Percentiles rank a stretch among this genome's conserved stretches.
Conservation (phyloP, 2,113 vertebrate species). For the Pterophyllum scalare region DNA sequence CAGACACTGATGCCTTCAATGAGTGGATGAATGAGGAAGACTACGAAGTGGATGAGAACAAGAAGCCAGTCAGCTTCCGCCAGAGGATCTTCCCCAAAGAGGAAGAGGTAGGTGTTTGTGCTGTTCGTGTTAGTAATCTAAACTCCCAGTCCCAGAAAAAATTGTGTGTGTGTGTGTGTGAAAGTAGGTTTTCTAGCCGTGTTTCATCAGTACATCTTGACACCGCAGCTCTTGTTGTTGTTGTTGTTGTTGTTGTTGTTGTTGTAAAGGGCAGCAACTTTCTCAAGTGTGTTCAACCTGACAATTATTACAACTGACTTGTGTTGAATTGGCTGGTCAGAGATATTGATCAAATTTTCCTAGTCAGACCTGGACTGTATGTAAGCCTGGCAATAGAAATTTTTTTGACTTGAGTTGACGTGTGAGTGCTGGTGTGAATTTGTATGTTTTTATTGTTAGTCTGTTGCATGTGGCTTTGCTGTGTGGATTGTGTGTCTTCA, state of each 20-base stretch:
- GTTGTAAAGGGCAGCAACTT: background rate
- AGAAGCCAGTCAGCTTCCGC: slow-evolving; percentile 89
- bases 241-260: background rate
- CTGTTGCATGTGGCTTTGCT: background rate
- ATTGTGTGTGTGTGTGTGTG: background rate
- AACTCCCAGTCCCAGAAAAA: background rate
- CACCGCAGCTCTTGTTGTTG: background rate
- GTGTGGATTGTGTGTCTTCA: slow-evolving; percentile 7
- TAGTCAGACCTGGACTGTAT: background rate
- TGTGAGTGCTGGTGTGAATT: background rate
- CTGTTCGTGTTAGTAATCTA: background rate
- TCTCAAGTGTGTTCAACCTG: background rate
- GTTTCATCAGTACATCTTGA: background rate
- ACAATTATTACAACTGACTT: background rate
- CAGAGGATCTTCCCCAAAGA: slow-evolving; percentile 92
- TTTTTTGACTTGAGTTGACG: background rate
- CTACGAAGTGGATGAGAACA: slow-evolving; percentile 95
- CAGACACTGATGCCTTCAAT: slow-evolving; percentile 94
- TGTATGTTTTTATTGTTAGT: background rate
- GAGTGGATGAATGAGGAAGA: slow-evolving; percentile 99
- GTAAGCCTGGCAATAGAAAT: background rate
- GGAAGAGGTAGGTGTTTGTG: slow-evolving; percentile 86
- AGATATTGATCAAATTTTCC: background rate
- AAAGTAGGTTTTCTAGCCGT: background rate
- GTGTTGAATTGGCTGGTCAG: background rate